These are phyloP conservation scores for Brenthis hecate DNA, from an alignment of 2,888 invertebrate species.

Conservation along the genomic window DNA sequence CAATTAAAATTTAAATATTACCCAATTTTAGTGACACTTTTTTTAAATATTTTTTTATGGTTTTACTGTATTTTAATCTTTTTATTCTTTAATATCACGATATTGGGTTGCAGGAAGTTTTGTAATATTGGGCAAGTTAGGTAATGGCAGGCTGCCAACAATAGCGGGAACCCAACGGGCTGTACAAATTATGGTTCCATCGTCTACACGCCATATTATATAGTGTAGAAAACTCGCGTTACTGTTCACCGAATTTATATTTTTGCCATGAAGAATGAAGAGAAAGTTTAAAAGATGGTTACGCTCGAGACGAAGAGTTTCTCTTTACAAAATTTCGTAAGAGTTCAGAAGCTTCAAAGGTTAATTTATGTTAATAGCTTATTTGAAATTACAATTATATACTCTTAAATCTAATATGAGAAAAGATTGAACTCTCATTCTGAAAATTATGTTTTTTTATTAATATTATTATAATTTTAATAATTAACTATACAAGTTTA, in stretches of 20 bases:
- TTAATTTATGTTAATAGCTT: conserved; percentile 1
- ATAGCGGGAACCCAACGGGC: conserved; percentile 34
- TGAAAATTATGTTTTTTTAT: neutral
- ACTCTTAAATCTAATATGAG: neutral
- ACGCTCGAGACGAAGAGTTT: neutral
- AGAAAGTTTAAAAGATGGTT: conserved; percentile 4
- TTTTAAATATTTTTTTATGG: neutral
- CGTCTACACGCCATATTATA: conserved; percentile 36
- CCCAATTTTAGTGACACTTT: neutral
- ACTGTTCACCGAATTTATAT: conserved; percentile 32
- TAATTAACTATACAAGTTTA: too few species aligned
- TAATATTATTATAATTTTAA: too few species aligned
- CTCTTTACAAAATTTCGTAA: neutral
- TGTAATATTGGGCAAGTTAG: conserved; percentile 56
- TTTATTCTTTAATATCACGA: conserved; percentile 49
- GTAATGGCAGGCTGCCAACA: conserved; percentile 44
- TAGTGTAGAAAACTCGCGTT: conserved; percentile 33
- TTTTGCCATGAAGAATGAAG: conserved; percentile 13
- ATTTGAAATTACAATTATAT: conserved; percentile 4
- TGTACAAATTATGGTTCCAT: conserved; percentile 39
- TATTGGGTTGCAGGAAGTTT: conserved; percentile 56
- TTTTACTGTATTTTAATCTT: conserved; percentile 12
- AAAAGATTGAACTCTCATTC: neutral
- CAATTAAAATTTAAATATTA: too few species aligned
- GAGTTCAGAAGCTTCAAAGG: conserved; percentile 1